phyloP scores from a whole-genome alignment of 2,888 invertebrate genomes.

The Dinocampus coccinellae region DNA sequence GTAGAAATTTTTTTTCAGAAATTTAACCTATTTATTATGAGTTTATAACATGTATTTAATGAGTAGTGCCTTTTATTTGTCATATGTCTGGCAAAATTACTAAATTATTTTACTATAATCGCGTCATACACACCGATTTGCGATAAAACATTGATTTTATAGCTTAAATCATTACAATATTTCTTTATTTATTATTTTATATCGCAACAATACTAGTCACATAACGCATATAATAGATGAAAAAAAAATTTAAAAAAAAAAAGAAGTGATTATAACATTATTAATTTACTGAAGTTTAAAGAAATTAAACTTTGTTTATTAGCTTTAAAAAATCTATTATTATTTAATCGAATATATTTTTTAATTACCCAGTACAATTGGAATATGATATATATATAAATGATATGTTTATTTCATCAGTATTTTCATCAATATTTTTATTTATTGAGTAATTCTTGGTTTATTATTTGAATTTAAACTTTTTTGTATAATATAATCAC shows the following conservation, averaged over 20 bases:
- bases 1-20: constrained; percentile 32
- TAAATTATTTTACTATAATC: neutral
- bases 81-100: neutral
- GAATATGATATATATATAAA: neutral
- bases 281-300: too few species aligned
- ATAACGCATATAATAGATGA: neutral
- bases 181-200: neutral
- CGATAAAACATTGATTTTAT: neutral
- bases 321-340: neutral
- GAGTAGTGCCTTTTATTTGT: constrained; percentile 45
- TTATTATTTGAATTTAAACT: constrained; percentile 67
- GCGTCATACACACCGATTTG: neutral
- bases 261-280: too few species aligned
- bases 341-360: neutral
- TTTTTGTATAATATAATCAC: constrained; percentile 59
- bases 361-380: neutral
- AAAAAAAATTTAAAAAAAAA: too few species aligned
- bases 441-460: constrained; percentile 53
- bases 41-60: constrained; percentile 38
- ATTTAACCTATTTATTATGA: constrained; percentile 36
- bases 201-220: neutral
- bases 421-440: neutral
- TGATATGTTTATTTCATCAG: neutral
- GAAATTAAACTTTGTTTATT: neutral
- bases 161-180: neutral